phyloP scores from a whole-genome alignment of 2,113 vertebrate genomes.

The Sapajus apella region DNA sequence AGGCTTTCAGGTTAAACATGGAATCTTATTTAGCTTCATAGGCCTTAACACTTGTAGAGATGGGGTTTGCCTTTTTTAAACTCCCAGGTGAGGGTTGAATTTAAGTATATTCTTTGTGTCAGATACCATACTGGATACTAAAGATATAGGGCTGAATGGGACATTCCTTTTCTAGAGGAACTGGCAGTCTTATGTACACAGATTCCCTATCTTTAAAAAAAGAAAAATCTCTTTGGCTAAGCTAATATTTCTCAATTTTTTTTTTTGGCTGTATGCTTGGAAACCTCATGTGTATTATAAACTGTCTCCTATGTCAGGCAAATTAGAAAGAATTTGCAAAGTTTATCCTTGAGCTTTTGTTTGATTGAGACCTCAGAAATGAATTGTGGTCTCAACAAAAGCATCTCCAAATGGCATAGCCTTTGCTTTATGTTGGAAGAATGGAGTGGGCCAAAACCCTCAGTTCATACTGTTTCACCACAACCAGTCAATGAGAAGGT shows the following conservation, averaged over 20 bases:
- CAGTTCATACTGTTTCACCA: constrained; percentile 1
- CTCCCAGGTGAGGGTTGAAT: not conserved
- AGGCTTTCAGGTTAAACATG: not conserved
- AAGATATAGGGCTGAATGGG: not conserved
- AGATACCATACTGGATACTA: not conserved
- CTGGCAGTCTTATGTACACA: not conserved
- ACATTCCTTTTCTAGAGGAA: constrained; percentile 31
- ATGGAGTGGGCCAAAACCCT: not conserved
- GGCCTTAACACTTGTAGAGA: not conserved
- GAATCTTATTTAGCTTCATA: not conserved
- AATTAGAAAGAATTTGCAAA: constrained; percentile 63
- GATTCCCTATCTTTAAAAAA: not conserved
- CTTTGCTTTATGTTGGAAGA: constrained; percentile 46
- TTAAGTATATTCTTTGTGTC: not conserved
- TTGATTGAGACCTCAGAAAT: constrained; percentile 63
- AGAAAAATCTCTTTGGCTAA: not conserved
- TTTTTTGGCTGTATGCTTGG: constrained; percentile 40
- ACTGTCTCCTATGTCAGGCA: constrained; percentile 61
- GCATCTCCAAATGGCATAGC: constrained; percentile 55
- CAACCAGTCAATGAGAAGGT: constrained; percentile 57
- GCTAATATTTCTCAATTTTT: constrained; percentile 53
- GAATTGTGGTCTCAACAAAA: constrained; percentile 47
- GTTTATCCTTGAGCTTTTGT: constrained; percentile 25
- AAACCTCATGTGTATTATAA: constrained; percentile 68
- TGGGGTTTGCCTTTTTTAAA: not conserved